Evolutionary conservation across 2,888 invertebrate species (phyloP).

Genomic region (Balanococcus diminutus): DNA sequence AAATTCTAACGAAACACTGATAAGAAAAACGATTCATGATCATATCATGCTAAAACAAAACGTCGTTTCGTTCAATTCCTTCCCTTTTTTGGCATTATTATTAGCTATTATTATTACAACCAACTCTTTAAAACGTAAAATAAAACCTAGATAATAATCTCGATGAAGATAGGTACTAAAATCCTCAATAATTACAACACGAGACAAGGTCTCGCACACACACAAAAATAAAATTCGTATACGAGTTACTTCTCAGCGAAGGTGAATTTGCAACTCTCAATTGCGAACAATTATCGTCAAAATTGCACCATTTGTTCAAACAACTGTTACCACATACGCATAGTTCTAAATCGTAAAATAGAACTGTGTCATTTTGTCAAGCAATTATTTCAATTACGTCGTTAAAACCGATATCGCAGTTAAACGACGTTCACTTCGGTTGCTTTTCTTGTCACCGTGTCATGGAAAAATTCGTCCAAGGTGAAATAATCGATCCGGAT

Average conservation of each 20-base stretch:
- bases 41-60: background rate
- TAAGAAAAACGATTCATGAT: background rate
- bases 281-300: background rate
- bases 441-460: background rate
- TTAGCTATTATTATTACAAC: too few relatives aligned
- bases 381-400: background rate
- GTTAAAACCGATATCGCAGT: background rate
- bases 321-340: background rate
- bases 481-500: background rate
- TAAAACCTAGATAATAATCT: background rate
- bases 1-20: background rate
- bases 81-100: background rate
- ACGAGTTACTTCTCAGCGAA: background rate
- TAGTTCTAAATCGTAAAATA: background rate
- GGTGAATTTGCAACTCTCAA: background rate
- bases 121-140: background rate
- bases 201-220: background rate
- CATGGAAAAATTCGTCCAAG: background rate
- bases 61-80: background rate
- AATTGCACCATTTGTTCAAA: conserved; percentile 2
- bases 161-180: background rate
- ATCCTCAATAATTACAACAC: background rate
- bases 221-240: background rate
- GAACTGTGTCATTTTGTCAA: background rate
- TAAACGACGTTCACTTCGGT: background rate